Conservation (phyloP, 2,797 vertebrate genomes). For the Microctenopoma lineatum region DNA sequence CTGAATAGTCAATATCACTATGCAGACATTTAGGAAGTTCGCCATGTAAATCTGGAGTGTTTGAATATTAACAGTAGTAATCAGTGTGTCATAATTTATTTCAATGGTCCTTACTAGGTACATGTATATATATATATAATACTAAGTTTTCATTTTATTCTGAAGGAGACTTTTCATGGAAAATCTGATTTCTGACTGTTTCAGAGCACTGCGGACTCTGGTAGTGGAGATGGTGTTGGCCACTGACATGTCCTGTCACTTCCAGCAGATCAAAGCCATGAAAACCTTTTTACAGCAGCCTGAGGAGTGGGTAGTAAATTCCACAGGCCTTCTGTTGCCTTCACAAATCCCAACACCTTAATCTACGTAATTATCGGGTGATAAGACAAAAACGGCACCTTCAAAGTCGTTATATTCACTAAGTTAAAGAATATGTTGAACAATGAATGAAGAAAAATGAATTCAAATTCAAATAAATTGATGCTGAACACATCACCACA, state of each 20-base stretch:
- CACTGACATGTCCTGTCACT: slow-evolving; percentile 98
- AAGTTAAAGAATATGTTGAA: no score
- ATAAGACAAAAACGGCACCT: neutral
- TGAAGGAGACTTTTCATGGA: neutral
- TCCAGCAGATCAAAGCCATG: slow-evolving; percentile 98
- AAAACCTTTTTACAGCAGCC: slow-evolving; percentile 93
- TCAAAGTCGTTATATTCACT: neutral
- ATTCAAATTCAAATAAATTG: no score
- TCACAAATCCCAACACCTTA: neutral
- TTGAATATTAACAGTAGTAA: neutral
- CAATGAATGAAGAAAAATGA: no score
- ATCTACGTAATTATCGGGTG: neutral
- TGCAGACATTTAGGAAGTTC: no score
- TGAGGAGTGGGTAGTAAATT: slow-evolving; percentile 87
- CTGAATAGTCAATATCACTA: neutral
- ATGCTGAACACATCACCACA: no score
- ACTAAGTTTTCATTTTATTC: neutral
- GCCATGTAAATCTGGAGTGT: no score
- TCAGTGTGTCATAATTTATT: no score
- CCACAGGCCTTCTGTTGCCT: neutral
- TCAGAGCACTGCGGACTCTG: slow-evolving; percentile 90
- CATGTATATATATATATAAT: no score
- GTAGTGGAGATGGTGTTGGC: slow-evolving; percentile 99
- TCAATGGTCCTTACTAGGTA: no score
- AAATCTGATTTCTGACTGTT: neutral